A percentile compares a stretch with the other conserved stretches of the same genome.
Conservation (phyloP, 2,888 invertebrate species). For the Diarsia dahlii region DNA sequence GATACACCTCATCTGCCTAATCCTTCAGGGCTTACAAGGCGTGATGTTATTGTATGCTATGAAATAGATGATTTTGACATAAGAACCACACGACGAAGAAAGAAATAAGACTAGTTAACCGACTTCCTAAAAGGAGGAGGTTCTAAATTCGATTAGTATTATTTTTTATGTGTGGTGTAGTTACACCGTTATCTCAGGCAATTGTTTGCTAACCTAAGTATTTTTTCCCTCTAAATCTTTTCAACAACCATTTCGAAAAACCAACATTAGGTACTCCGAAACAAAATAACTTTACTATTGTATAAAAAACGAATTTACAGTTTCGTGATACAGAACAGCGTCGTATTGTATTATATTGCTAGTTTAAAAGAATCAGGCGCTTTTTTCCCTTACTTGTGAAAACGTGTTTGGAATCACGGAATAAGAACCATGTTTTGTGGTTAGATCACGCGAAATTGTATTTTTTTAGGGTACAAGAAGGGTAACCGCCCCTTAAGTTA, state of each 20-base stretch:
- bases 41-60: too few species aligned
- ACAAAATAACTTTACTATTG: neutral
- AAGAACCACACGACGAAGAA: too few species aligned
- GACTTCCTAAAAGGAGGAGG: too few species aligned
- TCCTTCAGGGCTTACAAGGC: too few species aligned
- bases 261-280: neutral
- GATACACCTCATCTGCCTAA: too few species aligned
- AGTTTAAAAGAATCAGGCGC: slow-evolving; percentile 63
- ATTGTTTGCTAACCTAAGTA: too few species aligned
- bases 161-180: too few species aligned
- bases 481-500: neutral
- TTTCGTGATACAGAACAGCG: slow-evolving; percentile 32
- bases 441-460: slow-evolving; percentile 36
- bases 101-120: too few species aligned
- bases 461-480: slow-evolving; percentile 16
- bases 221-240: neutral
- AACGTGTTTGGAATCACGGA: slow-evolving; percentile 57
- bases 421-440: slow-evolving; percentile 28
- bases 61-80: too few species aligned
- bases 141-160: too few species aligned
- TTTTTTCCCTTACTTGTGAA: slow-evolving; percentile 37
- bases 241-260: neutral
- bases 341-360: slow-evolving; percentile 58
- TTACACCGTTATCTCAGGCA: too few species aligned
- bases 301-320: slow-evolving; percentile 36